Evolutionary conservation across 1,140 invertebrate genomes (phyloP).

Genomic region (Copidosoma floridanum): DNA sequence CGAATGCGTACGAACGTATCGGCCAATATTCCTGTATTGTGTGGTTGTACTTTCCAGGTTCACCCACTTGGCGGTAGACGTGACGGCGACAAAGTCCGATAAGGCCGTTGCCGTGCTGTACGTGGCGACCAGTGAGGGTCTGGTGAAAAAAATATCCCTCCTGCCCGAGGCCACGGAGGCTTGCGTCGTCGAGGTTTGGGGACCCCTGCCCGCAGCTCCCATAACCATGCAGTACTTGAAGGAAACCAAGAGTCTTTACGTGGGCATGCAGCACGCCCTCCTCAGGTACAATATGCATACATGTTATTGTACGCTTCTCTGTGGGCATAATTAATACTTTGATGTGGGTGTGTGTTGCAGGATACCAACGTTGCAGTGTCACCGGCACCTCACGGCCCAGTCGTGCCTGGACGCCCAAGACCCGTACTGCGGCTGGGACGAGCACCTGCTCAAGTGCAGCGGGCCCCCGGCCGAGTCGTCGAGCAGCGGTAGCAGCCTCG

Average conservation of each 20-base stretch:
- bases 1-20: too few relatives aligned
- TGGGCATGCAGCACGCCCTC: conserved; percentile 72
- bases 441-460: conserved; percentile 68
- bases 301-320: too few relatives aligned
- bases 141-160: conserved; percentile 79
- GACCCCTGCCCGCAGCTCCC: conserved; percentile 66
- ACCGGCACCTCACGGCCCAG: conserved; percentile 65
- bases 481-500: conserved; percentile 48
- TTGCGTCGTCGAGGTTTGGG: conserved; percentile 85
- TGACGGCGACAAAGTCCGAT: conserved; percentile 67
- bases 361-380: conserved; percentile 76
- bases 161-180: conserved; percentile 67
- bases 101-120: conserved; percentile 72
- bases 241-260: conserved; percentile 76
- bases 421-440: conserved; percentile 93
- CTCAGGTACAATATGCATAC: conserved; percentile 50
- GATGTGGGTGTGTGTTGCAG: conserved; percentile 44
- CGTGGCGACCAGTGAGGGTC: conserved; percentile 72
- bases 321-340: too few relatives aligned
- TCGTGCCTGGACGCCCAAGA: conserved; percentile 83
- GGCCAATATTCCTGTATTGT: too few relatives aligned
- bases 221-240: conserved; percentile 76
- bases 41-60: conserved; percentile 54
- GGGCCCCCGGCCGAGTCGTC: conserved; percentile 63
- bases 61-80: conserved; percentile 78